Evolutionary conservation across 2,888 invertebrate species (phyloP), one percentile per base, ranked within the genome.

Genomic region (Drosophila silvestris): DNA sequence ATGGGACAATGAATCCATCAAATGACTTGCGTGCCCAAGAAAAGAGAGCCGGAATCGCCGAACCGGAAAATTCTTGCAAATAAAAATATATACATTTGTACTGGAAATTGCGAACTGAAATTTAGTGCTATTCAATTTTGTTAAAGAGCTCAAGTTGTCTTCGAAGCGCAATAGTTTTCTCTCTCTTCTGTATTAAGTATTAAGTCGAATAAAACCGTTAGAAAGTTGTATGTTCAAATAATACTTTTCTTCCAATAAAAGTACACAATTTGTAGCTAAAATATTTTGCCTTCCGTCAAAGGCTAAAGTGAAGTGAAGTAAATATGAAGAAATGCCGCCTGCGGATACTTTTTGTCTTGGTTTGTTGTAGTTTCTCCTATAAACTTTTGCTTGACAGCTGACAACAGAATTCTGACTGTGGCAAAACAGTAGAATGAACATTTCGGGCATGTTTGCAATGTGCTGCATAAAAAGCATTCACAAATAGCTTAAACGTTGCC

Each of bases 1-100:
- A 68, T 35, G 57, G 63, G 37, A 26, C 39, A 52, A 30, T n/a
- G 5, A 63, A 72, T 74, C 74, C 82, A 74, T 77, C 78, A 78
- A 77, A 58, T 84, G 72, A 74, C 72, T 80, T 80, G 77, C 82
- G 77, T 80, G 80, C 47, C 28, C 9, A 47, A 16, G 3, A 30
- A 54, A 51, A 28, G 28, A 22, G 26, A 19, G 47, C 28, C 33
- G 22, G 3, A 67, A 37, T 22, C 54, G 35, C 35, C 53, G 62
- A 66, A 39, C 65, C 58, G 54, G 52, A 74, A 70, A 67, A 47
- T 70, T 63, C 41, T 44, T 32, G n/a, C 19, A 2, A 26, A 51
- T 10, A 50, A 28, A 54, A 28, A 19, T 67, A 22, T 32, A 14
- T 26, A 54, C 5, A 39, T 14, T 35, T 16, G 4, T 47, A 26